Conservation (phyloP, 2,797 vertebrate genomes). For the Adrianichthys oophorus region DNA sequence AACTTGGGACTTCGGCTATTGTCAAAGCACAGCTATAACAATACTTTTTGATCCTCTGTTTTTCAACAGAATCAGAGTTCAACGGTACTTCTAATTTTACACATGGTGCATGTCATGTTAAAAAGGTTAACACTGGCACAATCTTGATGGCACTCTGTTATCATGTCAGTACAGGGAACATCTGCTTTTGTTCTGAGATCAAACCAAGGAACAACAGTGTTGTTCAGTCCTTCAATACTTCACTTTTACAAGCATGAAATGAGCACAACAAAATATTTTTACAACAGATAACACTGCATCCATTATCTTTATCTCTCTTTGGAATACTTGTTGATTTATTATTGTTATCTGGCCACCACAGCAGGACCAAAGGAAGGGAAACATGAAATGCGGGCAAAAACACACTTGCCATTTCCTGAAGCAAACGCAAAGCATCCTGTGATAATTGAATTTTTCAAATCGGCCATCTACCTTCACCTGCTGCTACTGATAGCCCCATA, state of each 20-base stretch:
- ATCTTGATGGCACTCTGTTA: too few relatives aligned
- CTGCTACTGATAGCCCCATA: constrained; percentile 25
- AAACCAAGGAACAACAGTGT: too few relatives aligned
- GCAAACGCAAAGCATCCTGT: constrained; percentile 50
- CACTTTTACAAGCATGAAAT: constrained; percentile 53
- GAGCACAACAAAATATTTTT: constrained; percentile 63
- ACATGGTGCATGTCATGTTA: too few relatives aligned
- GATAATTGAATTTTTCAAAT: constrained; percentile 45
- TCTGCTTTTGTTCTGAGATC: too few relatives aligned
- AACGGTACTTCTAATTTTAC: too few relatives aligned
- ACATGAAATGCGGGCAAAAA: constrained; percentile 31
- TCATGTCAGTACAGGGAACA: too few relatives aligned
- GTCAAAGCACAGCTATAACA: too few relatives aligned
- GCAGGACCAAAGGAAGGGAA: constrained; percentile 48
- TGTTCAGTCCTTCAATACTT: neutral
- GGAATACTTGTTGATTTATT: constrained; percentile 53
- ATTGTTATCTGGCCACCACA: constrained; percentile 65
- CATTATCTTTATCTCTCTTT: constrained; percentile 30
- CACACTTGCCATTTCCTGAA: constrained; percentile 57
- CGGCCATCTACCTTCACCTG: constrained; percentile 46
- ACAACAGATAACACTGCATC: constrained; percentile 52
- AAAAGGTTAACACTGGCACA: too few relatives aligned
- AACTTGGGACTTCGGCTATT: too few relatives aligned
- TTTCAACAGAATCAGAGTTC: too few relatives aligned
- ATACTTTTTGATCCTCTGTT: too few relatives aligned